Conservation (phyloP, 2,797 vertebrate species). For the Rhodeus uyekii region DNA sequence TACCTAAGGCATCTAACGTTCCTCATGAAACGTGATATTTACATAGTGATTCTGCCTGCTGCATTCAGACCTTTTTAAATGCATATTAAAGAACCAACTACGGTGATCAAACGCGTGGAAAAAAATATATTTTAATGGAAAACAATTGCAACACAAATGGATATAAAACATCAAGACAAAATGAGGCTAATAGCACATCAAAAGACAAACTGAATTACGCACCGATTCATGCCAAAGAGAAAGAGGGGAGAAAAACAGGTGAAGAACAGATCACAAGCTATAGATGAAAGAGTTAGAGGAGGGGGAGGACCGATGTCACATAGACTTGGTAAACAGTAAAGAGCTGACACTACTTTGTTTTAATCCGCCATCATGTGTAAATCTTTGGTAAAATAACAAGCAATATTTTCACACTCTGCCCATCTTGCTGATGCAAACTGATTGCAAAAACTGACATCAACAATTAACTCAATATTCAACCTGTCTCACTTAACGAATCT, state of each 20-base stretch:
- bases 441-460: not conserved
- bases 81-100: constrained; percentile 52
- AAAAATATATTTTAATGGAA: constrained; percentile 52
- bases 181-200: constrained; percentile 68
- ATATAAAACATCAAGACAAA: constrained; percentile 65
- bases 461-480: constrained; percentile 54
- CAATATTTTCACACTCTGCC: not conserved
- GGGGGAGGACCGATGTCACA: constrained; percentile 13
- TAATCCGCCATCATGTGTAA: not conserved
- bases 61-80: constrained; percentile 55
- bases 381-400: constrained; percentile 8
- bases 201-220: constrained; percentile 54
- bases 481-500: constrained; percentile 59
- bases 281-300: constrained; percentile 54
- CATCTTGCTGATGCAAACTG: not conserved
- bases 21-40: constrained; percentile 38
- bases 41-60: constrained; percentile 31
- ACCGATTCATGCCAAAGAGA: constrained; percentile 33
- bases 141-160: constrained; percentile 57
- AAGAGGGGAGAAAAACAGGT: constrained; percentile 19
- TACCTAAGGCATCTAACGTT: constrained; percentile 32
- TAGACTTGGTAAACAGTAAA: constrained; percentile 18
- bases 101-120: constrained; percentile 63
- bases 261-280: constrained; percentile 55
- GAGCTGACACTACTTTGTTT: not conserved